Conservation (phyloP, 2,113 vertebrate genomes). For the Plotosus lineatus region DNA sequence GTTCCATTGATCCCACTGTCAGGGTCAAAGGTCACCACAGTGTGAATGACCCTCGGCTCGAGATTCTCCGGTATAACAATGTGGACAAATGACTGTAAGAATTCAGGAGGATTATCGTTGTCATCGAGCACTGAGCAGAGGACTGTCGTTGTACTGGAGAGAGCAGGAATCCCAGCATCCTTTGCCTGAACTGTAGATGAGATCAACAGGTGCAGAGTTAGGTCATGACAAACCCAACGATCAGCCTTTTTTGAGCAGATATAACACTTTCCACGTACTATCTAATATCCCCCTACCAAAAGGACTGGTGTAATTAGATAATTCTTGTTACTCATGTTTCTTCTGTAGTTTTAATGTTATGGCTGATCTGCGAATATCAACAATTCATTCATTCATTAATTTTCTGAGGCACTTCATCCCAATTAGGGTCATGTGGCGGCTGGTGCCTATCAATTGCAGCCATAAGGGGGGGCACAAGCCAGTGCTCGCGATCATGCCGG, state of each 20-base stretch:
- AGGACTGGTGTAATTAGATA: too few species aligned
- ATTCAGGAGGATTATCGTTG: constrained; percentile 83
- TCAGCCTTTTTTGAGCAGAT: background rate
- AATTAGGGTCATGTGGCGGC: too few species aligned
- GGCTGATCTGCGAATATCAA: too few species aligned
- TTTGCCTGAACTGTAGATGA: constrained; percentile 77
- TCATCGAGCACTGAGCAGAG: constrained; percentile 82
- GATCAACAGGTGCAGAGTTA: background rate
- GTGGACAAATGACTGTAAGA: constrained; percentile 71
- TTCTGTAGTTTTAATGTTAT: too few species aligned
- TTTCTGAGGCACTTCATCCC: too few species aligned
- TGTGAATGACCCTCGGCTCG: constrained; percentile 72
- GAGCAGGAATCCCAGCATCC: constrained; percentile 71
- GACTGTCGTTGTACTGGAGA: constrained; percentile 76
- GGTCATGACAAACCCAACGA: background rate
- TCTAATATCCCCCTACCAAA: too few species aligned
- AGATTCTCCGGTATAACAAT: constrained; percentile 85
- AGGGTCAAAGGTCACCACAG: constrained; percentile 75
- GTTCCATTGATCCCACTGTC: constrained; percentile 81
- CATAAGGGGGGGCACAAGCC: too few species aligned
- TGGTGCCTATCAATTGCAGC: too few species aligned
- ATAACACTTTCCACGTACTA: too few species aligned
- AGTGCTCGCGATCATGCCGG: too few species aligned
- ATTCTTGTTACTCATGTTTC: too few species aligned
- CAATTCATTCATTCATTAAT: too few species aligned